These are phyloP conservation scores for Indri indri DNA, from an alignment of 2,113 vertebrate genomes.

Conservation along the genomic window DNA sequence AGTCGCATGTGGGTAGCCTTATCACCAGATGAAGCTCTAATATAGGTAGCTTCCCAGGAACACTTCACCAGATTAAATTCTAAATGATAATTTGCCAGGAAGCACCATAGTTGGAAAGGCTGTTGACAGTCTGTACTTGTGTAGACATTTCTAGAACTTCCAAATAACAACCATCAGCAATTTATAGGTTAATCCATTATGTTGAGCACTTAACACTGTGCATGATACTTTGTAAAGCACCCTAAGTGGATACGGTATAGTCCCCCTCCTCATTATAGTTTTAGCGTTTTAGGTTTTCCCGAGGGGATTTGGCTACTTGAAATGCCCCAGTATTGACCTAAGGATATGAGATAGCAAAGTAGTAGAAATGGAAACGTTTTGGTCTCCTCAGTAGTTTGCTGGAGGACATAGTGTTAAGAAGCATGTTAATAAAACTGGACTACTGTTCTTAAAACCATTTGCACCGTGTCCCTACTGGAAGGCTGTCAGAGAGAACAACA, in stretches of 20 bases:
- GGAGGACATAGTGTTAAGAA: slow-evolving; percentile 14
- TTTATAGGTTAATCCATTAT: not conserved
- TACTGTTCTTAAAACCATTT: slow-evolving; percentile 32
- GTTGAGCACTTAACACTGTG: not conserved
- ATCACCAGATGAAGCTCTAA: not conserved
- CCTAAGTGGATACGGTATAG: not conserved
- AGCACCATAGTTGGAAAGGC: not conserved
- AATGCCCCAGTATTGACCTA: not conserved
- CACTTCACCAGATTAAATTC: not conserved
- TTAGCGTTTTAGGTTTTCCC: not conserved
- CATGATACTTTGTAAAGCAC: not conserved
- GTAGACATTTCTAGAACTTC: not conserved
- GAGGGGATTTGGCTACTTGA: not conserved
- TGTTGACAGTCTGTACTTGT: not conserved
- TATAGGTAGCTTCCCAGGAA: not conserved
- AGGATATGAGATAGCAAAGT: not conserved
- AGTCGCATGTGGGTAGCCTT: not conserved
- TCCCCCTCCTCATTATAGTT: not conserved
- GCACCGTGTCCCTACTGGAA: not conserved
- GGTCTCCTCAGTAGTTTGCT: not conserved
- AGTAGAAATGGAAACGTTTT: not conserved
- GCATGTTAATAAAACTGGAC: not conserved
- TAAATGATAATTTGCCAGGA: slow-evolving; percentile 6
- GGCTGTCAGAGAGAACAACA: not conserved
- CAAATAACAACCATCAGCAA: not conserved